Evolutionary conservation across 2,797 vertebrate genomes (phyloP).

Genomic region (Nannoperca australis): DNA sequence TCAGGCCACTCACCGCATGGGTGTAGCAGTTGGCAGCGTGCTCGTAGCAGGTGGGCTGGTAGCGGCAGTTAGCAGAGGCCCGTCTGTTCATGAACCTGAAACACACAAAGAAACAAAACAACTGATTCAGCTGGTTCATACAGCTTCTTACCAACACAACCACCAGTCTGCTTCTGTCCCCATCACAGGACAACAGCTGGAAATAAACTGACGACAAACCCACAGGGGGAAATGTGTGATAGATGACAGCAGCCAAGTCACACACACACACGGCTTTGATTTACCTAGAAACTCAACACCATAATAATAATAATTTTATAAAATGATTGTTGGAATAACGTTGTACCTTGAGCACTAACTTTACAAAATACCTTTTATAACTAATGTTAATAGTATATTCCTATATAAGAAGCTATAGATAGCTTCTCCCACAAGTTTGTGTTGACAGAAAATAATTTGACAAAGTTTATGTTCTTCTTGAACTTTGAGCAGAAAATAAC

Average conservation of each 20-base stretch:
- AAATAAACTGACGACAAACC: too few species aligned
- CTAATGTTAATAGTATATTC: too few species aligned
- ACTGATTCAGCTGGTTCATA: too few species aligned
- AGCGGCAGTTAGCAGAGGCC: slow-evolving; percentile 95
- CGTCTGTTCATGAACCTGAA: slow-evolving; percentile 98
- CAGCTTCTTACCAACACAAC: too few species aligned
- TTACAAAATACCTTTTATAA: background rate
- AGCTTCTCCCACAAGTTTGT: background rate
- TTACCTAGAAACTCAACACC: background rate
- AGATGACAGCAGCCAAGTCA: background rate
- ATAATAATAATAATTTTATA: background rate
- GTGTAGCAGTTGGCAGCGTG: slow-evolving; percentile 99
- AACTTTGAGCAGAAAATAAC: too few species aligned
- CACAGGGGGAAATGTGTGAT: too few species aligned
- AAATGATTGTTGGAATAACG: too few species aligned
- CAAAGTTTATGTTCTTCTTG: too few species aligned
- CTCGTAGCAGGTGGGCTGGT: slow-evolving; percentile 97
- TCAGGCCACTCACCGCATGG: slow-evolving; percentile 90
- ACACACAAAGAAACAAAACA: slow-evolving; percentile 21
- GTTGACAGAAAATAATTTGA: background rate
- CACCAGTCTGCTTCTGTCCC: too few species aligned
- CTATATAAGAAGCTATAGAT: too few species aligned
- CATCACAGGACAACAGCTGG: background rate
- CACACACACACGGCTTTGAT: background rate
- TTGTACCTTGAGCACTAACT: background rate